phyloP scores from a whole-genome alignment of 2,113 vertebrate species.

The Halcyon malimbica region DNA sequence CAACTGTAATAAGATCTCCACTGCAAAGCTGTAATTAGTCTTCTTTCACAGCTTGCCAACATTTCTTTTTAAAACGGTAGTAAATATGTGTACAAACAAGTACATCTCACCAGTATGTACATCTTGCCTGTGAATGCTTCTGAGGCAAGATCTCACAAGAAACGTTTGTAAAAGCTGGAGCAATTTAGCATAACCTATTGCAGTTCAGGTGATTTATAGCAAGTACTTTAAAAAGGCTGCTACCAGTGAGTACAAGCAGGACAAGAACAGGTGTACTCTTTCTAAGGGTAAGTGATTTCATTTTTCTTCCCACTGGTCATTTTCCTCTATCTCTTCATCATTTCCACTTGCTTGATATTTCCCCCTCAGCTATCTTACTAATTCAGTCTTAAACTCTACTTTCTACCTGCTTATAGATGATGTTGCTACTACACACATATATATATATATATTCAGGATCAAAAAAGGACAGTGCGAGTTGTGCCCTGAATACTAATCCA shows the following conservation, averaged over 20 bases:
- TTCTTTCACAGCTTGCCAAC: slow-evolving; percentile 43
- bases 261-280: slow-evolving; percentile 2
- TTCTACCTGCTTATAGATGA: not conserved
- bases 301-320: slow-evolving; percentile 8
- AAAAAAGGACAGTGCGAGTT: not conserved
- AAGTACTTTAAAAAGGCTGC: not conserved
- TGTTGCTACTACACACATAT: not conserved
- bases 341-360: not conserved
- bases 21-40: slow-evolving; percentile 56
- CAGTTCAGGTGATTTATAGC: not conserved
- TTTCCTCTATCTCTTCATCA: not conserved
- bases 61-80: slow-evolving; percentile 24
- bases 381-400: not conserved
- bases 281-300: not conserved
- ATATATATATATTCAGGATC: not conserved
- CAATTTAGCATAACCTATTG: not conserved
- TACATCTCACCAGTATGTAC: not conserved
- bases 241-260: not conserved
- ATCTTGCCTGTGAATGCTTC: not conserved
- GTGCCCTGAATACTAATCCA: not conserved
- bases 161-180: not conserved
- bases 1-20: slow-evolving; percentile 39
- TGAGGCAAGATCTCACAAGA: not conserved
- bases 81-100: slow-evolving; percentile 30
- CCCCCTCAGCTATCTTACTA: not conserved